Conservation (phyloP, 1,140 invertebrate genomes). For the Cydia fagiglandana region DNA sequence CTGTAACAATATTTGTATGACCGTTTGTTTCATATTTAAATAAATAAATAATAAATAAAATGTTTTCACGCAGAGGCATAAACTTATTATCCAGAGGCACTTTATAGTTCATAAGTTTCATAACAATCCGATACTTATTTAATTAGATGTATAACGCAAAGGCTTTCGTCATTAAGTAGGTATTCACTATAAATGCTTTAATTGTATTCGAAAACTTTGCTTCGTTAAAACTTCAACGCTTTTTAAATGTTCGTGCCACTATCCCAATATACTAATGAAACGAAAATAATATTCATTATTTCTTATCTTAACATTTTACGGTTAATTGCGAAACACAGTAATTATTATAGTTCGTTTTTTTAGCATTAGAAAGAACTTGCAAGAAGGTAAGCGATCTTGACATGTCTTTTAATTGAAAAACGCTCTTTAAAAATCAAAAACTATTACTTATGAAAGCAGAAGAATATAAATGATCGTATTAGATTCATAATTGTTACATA, state of each 20-base stretch:
- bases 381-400: too few relatives aligned
- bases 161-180: neutral
- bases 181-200: neutral
- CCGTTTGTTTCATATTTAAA: too few relatives aligned
- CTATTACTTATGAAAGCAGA: too few relatives aligned
- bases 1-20: too few relatives aligned
- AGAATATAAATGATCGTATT: too few relatives aligned
- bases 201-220: neutral
- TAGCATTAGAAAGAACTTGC: too few relatives aligned
- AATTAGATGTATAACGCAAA: neutral
- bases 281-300: neutral
- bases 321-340: neutral
- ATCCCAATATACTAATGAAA: constrained; percentile 3
- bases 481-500: too few relatives aligned
- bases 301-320: neutral
- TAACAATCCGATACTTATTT: neutral
- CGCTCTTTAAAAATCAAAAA: too few relatives aligned
- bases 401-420: too few relatives aligned
- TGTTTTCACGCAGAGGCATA: neutral
- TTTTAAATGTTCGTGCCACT: constrained; percentile 11
- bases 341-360: neutral
- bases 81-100: too few relatives aligned
- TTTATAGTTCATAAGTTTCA: neutral
- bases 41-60: too few relatives aligned
- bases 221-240: neutral